Conservation (phyloP, 2,888 invertebrate genomes). For the Eupithecia inturbata region DNA sequence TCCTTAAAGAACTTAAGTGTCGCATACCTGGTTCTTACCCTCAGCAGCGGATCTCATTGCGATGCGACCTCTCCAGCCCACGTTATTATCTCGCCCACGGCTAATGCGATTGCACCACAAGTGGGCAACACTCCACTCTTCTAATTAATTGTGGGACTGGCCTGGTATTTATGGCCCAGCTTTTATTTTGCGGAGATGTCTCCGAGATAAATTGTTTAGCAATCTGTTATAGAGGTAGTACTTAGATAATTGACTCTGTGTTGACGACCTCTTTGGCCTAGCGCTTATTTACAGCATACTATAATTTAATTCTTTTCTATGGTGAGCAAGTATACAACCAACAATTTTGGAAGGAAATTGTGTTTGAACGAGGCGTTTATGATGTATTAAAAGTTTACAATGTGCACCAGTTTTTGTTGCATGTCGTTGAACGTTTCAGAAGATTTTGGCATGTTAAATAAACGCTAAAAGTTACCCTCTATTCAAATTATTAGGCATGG, state of each 20-base stretch:
- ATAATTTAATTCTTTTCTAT: too few species aligned
- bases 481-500: too few species aligned
- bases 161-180: constrained; percentile 56
- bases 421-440: neutral
- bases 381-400: too few species aligned
- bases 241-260: neutral
- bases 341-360: too few species aligned
- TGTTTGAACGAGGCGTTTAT: too few species aligned
- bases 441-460: neutral
- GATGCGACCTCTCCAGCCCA: constrained; percentile 71
- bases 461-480: too few species aligned
- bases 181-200: constrained; percentile 34
- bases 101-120: constrained; percentile 70
- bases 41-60: constrained; percentile 47
- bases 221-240: neutral
- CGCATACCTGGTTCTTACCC: constrained; percentile 28
- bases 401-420: too few species aligned
- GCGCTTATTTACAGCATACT: neutral
- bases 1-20: neutral
- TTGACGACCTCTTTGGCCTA: neutral
- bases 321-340: too few species aligned
- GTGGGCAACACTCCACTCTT: constrained; percentile 38
- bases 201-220: neutral
- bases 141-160: constrained; percentile 66
- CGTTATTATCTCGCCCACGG: constrained; percentile 62